A percentile compares a stretch with the other conserved stretches of the same genome.
These are phyloP conservation scores for Cheirogaleus medius DNA, from an alignment of 2,113 vertebrate species.

Conservation along the genomic window DNA sequence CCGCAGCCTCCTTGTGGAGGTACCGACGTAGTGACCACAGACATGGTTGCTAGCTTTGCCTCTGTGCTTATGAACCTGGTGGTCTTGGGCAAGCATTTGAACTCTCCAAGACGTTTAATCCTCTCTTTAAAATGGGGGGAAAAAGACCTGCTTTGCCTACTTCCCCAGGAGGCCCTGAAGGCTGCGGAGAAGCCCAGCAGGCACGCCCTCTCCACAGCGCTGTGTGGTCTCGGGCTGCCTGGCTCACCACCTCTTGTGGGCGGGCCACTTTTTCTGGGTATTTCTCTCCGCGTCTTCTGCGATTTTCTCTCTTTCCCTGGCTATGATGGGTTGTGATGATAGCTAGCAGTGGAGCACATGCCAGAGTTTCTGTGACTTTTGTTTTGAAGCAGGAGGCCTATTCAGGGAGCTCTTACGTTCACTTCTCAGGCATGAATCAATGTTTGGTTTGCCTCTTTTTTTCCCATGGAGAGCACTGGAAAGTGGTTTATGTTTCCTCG, in stretches of 20 bases:
- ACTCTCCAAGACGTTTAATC: not conserved
- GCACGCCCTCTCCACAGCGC: not conserved
- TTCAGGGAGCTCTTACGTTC: slow-evolving; percentile 57
- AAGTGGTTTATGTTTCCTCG: not conserved
- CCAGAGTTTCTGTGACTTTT: slow-evolving; percentile 74
- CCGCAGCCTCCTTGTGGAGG: not conserved
- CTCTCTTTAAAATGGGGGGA: not conserved
- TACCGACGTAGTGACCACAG: not conserved
- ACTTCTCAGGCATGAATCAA: not conserved
- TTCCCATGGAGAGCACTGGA: not conserved
- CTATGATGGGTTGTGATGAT: not conserved
- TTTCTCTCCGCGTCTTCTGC: not conserved
- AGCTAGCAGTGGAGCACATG: slow-evolving; percentile 45
- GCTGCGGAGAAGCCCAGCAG: fast-evolving
- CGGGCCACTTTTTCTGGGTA: not conserved
- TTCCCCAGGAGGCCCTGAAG: not conserved
- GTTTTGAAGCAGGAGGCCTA: slow-evolving; percentile 66
- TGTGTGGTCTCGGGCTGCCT: not conserved
- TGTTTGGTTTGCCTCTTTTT: not conserved
- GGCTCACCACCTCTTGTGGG: no score
- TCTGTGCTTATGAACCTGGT: not conserved
- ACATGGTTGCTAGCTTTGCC: not conserved
- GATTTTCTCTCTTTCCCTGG: slow-evolving; percentile 42
- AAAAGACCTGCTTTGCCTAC: not conserved
- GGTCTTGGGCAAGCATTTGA: not conserved